Conservation (phyloP, 2,797 vertebrate species). For the Sciurus vulgaris region DNA sequence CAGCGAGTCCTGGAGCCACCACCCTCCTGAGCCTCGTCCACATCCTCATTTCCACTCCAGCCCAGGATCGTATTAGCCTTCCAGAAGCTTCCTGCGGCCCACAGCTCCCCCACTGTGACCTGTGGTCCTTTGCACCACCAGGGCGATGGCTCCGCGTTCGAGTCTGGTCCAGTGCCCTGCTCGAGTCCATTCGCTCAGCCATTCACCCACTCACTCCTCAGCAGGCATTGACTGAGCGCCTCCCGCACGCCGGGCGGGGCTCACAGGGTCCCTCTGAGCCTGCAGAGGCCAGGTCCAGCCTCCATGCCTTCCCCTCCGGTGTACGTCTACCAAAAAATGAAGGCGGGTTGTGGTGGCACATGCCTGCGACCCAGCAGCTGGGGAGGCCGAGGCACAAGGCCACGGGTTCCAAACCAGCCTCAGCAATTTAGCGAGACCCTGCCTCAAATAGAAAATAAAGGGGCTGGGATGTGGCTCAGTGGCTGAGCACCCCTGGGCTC, state of each 20-base stretch:
- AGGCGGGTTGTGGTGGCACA: no score
- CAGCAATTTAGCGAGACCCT: no score
- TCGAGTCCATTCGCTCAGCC: background rate
- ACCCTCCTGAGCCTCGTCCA: background rate
- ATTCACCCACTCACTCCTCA: background rate
- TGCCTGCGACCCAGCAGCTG: no score
- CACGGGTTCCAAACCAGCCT: no score
- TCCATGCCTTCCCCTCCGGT: background rate
- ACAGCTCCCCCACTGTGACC: fast-evolving
- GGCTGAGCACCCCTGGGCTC: no score
- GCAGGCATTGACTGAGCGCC: background rate
- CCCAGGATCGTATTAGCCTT: background rate
- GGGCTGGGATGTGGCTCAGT: no score
- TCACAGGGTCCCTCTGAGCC: background rate
- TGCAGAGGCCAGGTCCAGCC: background rate
- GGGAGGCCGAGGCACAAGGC: no score
- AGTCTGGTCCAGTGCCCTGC: background rate
- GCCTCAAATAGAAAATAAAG: no score
- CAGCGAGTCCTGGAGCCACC: background rate
- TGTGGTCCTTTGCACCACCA: background rate
- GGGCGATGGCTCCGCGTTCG: background rate
- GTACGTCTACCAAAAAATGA: background rate
- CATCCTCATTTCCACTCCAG: background rate
- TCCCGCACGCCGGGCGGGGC: background rate
- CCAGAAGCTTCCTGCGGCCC: background rate